phyloP scores from a whole-genome alignment of 2,797 vertebrate species.

The Mareca strepera region DNA sequence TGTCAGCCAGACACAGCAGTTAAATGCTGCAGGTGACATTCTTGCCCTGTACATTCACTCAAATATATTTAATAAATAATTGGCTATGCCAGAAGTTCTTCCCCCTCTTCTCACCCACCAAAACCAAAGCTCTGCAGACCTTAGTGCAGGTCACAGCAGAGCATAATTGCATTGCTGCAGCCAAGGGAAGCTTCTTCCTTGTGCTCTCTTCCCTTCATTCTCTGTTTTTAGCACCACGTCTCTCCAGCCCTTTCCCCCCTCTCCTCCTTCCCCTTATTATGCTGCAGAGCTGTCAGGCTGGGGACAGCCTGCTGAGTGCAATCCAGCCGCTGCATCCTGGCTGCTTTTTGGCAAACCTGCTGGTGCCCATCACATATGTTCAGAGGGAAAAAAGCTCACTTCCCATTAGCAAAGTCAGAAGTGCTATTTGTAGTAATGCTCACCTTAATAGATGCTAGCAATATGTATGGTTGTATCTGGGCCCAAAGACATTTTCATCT shows the following conservation, averaged over 20 bases:
- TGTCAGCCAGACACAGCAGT: rapidly evolving
- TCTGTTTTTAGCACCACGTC: not conserved
- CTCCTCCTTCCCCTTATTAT: not conserved
- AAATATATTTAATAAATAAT: not conserved
- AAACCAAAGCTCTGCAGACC: not conserved
- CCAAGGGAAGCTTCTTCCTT: not conserved
- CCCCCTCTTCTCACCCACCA: rapidly evolving
- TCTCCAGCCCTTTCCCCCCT: not conserved
- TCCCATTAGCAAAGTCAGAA: too few species aligned
- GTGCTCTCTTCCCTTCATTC: not conserved
- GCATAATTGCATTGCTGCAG: not conserved
- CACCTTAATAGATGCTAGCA: not conserved
- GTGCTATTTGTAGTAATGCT: not conserved
- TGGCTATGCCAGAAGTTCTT: rapidly evolving
- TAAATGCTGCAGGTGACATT: rapidly evolving
- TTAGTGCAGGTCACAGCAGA: rapidly evolving
- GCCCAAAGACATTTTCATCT: not conserved
- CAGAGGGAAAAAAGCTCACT: not conserved
- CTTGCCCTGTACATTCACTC: not conserved
- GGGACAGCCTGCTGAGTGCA: not conserved
- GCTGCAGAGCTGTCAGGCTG: not conserved
- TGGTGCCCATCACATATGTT: not conserved
- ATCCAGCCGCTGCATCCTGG: not conserved
- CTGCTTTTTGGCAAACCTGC: not conserved
- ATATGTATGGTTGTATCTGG: not conserved